These are phyloP conservation scores for Muscidifurax raptorellus DNA, from an alignment of 1,140 invertebrate genomes.

Conservation along the genomic window DNA sequence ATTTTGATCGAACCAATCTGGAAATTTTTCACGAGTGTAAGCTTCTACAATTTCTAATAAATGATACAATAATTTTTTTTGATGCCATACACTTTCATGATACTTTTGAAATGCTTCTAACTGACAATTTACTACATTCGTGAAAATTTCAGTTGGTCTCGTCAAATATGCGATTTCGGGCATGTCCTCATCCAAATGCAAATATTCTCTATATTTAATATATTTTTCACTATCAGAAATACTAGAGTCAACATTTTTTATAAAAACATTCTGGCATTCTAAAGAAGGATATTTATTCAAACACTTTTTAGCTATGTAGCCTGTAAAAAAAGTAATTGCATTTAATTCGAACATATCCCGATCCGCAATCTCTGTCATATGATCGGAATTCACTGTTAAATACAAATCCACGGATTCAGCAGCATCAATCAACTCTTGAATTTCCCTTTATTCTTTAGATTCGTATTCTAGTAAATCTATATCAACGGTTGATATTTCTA, in stretches of 20 bases:
- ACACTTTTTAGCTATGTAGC: conserved; percentile 3
- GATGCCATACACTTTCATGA: too few relatives aligned
- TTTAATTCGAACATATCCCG: not conserved
- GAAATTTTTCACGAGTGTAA: not conserved
- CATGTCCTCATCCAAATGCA: not conserved
- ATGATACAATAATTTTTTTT: too few relatives aligned
- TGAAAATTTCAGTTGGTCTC: not conserved
- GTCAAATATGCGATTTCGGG: not conserved
- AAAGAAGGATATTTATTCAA: not conserved
- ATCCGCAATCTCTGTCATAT: not conserved
- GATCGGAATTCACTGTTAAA: not conserved
- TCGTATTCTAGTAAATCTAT: not conserved
- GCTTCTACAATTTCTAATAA: too few relatives aligned
- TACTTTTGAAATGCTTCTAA: conserved; percentile 7
- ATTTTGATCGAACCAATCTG: conserved; percentile 16
- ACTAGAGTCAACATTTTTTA: not conserved
- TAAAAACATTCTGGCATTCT: not conserved
- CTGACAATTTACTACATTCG: not conserved
- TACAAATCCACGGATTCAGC: too few relatives aligned
- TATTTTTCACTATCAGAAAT: not conserved
- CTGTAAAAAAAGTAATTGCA: conserved; percentile 7
- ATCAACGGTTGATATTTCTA: too few relatives aligned
- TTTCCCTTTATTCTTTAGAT: not conserved
- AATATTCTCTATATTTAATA: conserved; percentile 14
- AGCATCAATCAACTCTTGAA: too few relatives aligned